These are phyloP conservation scores for Diloba caeruleocephala DNA, from an alignment of 2,888 invertebrate genomes.

Conservation along the genomic window DNA sequence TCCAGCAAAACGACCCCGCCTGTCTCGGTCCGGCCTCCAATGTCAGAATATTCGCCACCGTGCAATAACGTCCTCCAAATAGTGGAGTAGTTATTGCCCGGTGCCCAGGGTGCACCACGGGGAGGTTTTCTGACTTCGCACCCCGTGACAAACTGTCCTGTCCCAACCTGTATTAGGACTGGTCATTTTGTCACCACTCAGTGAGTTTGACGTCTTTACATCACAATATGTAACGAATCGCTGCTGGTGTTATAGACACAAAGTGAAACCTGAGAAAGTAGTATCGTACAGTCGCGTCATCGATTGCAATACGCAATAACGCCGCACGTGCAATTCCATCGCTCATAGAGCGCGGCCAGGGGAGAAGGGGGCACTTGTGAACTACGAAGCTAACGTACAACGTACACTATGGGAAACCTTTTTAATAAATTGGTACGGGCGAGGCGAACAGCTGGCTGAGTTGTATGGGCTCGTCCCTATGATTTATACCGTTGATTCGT, in stretches of 20 bases:
- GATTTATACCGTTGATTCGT: conserved; percentile 74
- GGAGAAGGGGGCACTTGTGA: conserved; percentile 37
- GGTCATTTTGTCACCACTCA: no score
- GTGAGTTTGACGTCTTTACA: no score
- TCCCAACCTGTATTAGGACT: no score
- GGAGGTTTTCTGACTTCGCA: no score
- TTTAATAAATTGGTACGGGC: conserved; percentile 84
- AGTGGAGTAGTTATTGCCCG: no score
- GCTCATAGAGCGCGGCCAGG: conserved; percentile 31
- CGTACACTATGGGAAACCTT: conserved; percentile 83
- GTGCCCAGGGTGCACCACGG: no score
- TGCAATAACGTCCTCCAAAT: no score
- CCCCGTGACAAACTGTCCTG: no score
- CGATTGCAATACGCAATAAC: conserved; percentile 64
- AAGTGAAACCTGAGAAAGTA: conserved; percentile 74
- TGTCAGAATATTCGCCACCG: no score
- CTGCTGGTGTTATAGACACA: conserved; percentile 37
- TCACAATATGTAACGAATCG: conserved; percentile 41
- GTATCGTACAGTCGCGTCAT: conserved; percentile 57
- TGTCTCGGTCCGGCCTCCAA: no score
- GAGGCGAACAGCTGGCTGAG: conserved; percentile 75
- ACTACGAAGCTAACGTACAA: conserved; percentile 25
- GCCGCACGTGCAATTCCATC: conserved; percentile 62
- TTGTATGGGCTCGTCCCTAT: conserved; percentile 85
- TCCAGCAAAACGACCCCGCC: no score